Evolutionary conservation across 2,113 vertebrate species (phyloP).

Genomic region (Phaethon lepturus): DNA sequence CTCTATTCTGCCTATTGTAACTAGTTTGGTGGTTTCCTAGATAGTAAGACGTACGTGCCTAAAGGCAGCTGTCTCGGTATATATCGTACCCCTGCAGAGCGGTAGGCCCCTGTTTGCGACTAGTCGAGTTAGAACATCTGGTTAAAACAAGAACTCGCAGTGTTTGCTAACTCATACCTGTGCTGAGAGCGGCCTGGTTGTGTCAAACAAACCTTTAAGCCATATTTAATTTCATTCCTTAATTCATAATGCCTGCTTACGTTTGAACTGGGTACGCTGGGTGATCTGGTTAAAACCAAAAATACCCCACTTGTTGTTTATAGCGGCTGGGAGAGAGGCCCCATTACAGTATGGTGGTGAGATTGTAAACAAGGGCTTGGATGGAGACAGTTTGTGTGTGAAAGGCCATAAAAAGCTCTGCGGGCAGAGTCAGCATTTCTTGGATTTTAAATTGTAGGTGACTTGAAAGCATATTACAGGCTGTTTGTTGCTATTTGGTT

Average conservation of each 20-base stretch:
- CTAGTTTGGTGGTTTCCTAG: too few species aligned
- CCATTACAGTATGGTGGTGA: neutral
- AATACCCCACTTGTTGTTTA: neutral
- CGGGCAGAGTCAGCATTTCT: constrained; percentile 31
- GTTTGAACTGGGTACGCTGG: neutral
- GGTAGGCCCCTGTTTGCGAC: too few species aligned
- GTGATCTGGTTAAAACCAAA: neutral
- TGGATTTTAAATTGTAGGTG: constrained; percentile 1
- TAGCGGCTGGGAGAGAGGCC: neutral
- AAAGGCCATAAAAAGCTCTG: neutral
- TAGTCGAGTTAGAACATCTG: too few species aligned
- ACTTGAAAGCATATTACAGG: neutral
- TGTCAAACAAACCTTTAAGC: too few species aligned
- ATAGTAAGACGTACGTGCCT: too few species aligned
- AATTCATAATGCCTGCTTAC: neutral
- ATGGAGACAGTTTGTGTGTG: neutral
- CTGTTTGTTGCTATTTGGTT: neutral
- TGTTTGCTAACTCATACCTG: too few species aligned
- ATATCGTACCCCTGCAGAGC: too few species aligned
- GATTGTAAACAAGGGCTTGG: neutral
- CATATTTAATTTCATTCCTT: too few species aligned
- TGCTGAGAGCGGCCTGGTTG: too few species aligned
- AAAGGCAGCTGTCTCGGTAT: too few species aligned
- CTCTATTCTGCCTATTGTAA: too few species aligned
- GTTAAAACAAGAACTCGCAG: too few species aligned